A percentile compares a stretch with the other conserved stretches of the same genome.
These are phyloP conservation scores for Myiagra hebetior DNA, from an alignment of 2,113 vertebrate species.

Conservation along the genomic window DNA sequence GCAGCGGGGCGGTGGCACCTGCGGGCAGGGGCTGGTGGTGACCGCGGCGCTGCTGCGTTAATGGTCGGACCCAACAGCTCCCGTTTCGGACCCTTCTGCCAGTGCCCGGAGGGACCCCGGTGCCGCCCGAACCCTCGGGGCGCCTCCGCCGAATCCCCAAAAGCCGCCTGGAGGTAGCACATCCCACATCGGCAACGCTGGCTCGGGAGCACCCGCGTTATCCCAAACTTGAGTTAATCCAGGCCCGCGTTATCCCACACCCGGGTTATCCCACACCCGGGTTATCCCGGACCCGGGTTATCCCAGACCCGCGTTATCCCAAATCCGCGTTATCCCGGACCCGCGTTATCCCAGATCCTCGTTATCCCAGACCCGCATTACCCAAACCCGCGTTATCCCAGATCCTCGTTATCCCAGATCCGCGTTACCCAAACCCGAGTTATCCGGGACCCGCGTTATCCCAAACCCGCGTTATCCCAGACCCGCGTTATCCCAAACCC, in stretches of 20 bases:
- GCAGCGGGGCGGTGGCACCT: background rate
- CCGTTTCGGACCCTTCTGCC: background rate
- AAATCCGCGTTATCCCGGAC: too few relatives aligned
- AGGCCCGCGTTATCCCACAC: background rate
- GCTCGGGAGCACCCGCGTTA: fast-evolving
- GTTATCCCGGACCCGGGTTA: background rate
- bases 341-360: too few relatives aligned
- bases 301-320: too few relatives aligned
- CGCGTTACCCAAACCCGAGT: too few relatives aligned
- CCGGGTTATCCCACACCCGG: background rate
- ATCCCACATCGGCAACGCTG: fast-evolving
- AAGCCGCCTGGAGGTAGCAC: background rate
- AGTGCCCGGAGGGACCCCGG: background rate
- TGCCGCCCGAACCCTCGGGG: background rate
- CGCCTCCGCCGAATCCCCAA: fast-evolving
- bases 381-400: too few relatives aligned
- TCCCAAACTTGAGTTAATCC: too few relatives aligned
- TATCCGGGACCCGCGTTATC: too few relatives aligned
- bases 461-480: too few relatives aligned
- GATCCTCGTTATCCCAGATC: too few relatives aligned
- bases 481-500: too few relatives aligned
- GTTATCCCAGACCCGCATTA: too few relatives aligned
- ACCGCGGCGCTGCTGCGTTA: fast-evolving
- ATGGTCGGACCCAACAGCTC: too few relatives aligned
- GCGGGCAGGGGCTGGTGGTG: background rate